A percentile compares a stretch with the other conserved stretches of the same genome.
Evolutionary conservation across 1,140 invertebrate genomes (phyloP).

Genomic region (Wasmannia auropunctata): DNA sequence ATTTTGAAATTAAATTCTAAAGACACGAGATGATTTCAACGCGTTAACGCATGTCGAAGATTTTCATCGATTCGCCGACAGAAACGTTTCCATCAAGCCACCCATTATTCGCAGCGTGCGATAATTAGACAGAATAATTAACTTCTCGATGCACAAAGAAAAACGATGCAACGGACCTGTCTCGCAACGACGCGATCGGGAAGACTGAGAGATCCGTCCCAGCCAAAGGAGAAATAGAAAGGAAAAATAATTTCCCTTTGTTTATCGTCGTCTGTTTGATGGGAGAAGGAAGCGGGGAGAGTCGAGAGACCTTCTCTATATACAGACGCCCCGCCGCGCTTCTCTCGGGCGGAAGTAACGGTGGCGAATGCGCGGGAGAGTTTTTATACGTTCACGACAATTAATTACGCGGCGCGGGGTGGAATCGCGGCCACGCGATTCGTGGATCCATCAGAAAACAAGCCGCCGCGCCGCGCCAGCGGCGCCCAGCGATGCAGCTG

Average conservation of each 20-base stretch:
- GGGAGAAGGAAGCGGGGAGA: background rate
- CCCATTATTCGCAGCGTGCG: background rate
- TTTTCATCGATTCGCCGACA: background rate
- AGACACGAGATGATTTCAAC: background rate
- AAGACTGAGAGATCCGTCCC: background rate
- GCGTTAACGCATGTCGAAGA: background rate
- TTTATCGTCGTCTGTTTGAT: conserved; percentile 38
- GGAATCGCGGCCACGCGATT: conserved; percentile 64
- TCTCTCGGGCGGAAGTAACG: conserved; percentile 34
- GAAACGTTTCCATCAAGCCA: conserved; percentile 2
- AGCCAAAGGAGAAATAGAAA: too few species aligned
- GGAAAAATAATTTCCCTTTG: conserved; percentile 29
- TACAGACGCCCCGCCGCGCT: background rate
- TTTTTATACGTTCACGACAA: conserved; percentile 51
- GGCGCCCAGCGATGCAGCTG: background rate
- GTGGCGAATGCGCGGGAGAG: background rate
- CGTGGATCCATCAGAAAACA: conserved; percentile 63
- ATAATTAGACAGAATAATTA: conserved; percentile 51
- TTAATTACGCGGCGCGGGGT: conserved; percentile 61
- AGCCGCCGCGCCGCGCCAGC: background rate
- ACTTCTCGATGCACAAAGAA: conserved; percentile 27
- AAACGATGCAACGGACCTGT: background rate
- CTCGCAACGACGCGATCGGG: background rate
- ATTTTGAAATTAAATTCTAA: too few species aligned
- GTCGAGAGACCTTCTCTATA: too few species aligned